These are phyloP conservation scores for Galbula dea DNA, from an alignment of 2,113 vertebrate species.

Conservation along the genomic window DNA sequence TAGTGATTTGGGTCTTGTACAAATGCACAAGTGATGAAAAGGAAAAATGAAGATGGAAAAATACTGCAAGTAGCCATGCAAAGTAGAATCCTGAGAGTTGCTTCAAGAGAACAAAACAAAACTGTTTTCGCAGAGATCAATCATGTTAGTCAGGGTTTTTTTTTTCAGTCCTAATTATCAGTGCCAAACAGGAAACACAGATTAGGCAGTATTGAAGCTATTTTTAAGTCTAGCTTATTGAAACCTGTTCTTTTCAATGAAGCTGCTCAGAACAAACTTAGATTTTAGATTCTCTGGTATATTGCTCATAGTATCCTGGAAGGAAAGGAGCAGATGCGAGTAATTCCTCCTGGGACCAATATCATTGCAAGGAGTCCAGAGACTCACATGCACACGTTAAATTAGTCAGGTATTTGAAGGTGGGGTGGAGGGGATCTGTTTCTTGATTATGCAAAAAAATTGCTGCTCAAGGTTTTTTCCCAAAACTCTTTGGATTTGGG, in stretches of 20 bases:
- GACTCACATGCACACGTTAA: neutral
- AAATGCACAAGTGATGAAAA: neutral
- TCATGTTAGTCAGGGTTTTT: neutral
- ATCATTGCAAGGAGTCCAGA: slow-evolving; percentile 21
- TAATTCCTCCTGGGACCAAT: neutral
- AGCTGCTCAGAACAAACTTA: slow-evolving; percentile 29
- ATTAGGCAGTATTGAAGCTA: slow-evolving; percentile 51
- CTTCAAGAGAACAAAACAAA: slow-evolving; percentile 54
- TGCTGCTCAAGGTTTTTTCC: neutral
- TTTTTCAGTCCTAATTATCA: slow-evolving; percentile 58
- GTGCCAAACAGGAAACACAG: slow-evolving; percentile 56
- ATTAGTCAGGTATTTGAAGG: slow-evolving; percentile 2
- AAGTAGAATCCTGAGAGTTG: slow-evolving; percentile 11
- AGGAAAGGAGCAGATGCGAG: slow-evolving; percentile 1
- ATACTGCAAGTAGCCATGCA: slow-evolving; percentile 30
- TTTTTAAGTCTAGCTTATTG: slow-evolving; percentile 57
- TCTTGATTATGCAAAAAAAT: slow-evolving; percentile 11
- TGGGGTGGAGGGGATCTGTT: neutral
- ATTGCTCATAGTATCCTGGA: slow-evolving; percentile 11
- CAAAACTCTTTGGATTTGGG: neutral
- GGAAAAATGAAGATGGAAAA: neutral
- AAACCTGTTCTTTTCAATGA: slow-evolving; percentile 50
- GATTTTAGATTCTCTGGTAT: neutral
- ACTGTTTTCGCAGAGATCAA: slow-evolving; percentile 38
- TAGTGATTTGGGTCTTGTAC: neutral